phyloP scores from a whole-genome alignment of 2,797 vertebrate genomes.

The Argentina silus region DNA sequence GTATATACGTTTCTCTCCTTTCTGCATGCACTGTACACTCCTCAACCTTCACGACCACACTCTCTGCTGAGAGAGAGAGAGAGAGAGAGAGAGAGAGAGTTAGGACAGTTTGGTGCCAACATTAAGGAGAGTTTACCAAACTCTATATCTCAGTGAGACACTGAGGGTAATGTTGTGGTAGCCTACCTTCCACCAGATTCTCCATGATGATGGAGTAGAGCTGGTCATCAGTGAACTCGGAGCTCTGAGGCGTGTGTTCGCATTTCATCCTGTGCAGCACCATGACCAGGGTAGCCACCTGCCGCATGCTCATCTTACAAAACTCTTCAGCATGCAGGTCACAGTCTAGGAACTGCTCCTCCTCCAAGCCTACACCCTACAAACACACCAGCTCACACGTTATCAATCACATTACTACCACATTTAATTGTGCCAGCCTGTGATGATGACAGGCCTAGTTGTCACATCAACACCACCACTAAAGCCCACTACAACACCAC shows the following conservation, averaged over 20 bases:
- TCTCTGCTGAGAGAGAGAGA: slow-evolving; percentile 18
- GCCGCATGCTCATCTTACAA: slow-evolving; percentile 16
- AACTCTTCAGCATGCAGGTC: slow-evolving; percentile 39
- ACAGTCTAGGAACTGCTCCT: slow-evolving; percentile 11
- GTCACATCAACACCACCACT: too few relatives aligned
- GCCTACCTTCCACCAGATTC: neutral
- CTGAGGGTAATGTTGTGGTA: neutral
- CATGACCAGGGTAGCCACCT: slow-evolving; percentile 41
- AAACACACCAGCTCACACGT: neutral
- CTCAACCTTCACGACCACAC: neutral
- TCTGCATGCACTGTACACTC: neutral
- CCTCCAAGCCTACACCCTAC: neutral
- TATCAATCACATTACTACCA: too few relatives aligned
- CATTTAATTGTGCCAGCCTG: too few relatives aligned
- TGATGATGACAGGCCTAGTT: too few relatives aligned
- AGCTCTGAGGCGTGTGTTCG: neutral
- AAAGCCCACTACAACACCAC: too few relatives aligned
- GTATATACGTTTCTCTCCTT: slow-evolving; percentile 4
- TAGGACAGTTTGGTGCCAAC: too few relatives aligned
- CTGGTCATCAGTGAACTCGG: neutral
- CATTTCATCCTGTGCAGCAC: slow-evolving; percentile 38
- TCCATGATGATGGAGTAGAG: slow-evolving; percentile 22
- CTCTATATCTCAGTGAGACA: too few relatives aligned
- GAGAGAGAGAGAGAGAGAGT: slow-evolving; percentile 3
- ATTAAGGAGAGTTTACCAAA: too few relatives aligned